A percentile compares a stretch with the other conserved stretches of the same genome.
These are phyloP conservation scores for Hemithea aestivaria DNA, from an alignment of 2,888 invertebrate genomes.

Conservation along the genomic window DNA sequence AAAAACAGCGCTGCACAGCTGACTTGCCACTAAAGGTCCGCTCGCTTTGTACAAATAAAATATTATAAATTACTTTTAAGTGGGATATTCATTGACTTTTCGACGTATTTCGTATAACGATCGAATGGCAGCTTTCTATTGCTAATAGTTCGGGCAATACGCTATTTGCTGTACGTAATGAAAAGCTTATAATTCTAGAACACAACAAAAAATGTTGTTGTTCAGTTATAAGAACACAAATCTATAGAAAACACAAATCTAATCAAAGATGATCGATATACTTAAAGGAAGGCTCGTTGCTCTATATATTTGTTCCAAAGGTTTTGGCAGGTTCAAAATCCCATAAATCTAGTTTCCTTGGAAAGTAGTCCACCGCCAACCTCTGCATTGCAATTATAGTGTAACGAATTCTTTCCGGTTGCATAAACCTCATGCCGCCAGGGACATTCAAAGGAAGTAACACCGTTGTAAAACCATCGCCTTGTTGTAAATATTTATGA, in stretches of 20 bases:
- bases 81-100: conserved; percentile 11
- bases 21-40: conserved; percentile 9
- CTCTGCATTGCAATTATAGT: conserved; percentile 25
- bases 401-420: conserved; percentile 58
- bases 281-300: no score
- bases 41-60: conserved; percentile 3
- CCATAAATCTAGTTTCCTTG: conserved; percentile 14
- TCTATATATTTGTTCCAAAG: no score
- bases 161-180: conserved; percentile 4
- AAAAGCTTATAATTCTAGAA: no score
- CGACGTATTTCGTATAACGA: conserved; percentile 6
- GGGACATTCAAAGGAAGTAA: conserved; percentile 47
- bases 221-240: no score
- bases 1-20: conserved; percentile 8
- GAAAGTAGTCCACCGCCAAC: conserved; percentile 12
- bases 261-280: no score
- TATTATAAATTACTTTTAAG: conserved; percentile 8
- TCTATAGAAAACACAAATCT: no score
- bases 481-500: conserved; percentile 58
- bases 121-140: conserved; percentile 7
- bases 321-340: neutral
- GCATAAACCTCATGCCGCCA: conserved; percentile 32
- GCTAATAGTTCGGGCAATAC: conserved; percentile 2
- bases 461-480: conserved; percentile 47
- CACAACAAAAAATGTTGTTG: no score